A percentile compares a stretch with the other conserved stretches of the same genome.
phyloP scores from a whole-genome alignment of 2,113 vertebrate species.

The Halcyon senegalensis region DNA sequence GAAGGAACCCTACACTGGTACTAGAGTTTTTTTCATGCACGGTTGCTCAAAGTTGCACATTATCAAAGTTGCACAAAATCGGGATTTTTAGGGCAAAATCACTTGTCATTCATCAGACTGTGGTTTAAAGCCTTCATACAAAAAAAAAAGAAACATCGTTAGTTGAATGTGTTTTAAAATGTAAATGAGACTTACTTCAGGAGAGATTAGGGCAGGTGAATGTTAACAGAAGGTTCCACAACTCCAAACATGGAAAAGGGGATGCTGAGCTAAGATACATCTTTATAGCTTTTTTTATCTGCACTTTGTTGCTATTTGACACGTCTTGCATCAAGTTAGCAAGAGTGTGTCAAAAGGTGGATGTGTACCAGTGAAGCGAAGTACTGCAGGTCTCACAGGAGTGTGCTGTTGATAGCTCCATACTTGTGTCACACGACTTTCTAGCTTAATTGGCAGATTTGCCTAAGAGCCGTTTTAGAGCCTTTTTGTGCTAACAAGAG shows the following conservation, averaged over 20 bases:
- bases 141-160: background rate
- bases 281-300: too few species aligned
- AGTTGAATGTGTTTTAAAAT: background rate
- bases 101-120: too few species aligned
- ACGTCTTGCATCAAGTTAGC: background rate
- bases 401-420: background rate
- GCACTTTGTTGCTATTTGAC: background rate
- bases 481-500: background rate
- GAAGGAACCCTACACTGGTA: background rate
- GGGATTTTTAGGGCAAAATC: background rate
- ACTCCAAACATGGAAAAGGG: fast-evolving
- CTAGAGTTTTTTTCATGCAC: background rate
- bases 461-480: background rate
- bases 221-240: background rate
- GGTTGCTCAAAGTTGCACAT: background rate
- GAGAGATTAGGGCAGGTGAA: background rate
- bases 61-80: background rate
- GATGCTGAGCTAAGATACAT: background rate
- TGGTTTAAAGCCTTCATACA: background rate
- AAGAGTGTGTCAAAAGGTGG: background rate
- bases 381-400: background rate
- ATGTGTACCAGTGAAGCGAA: background rate
- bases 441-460: background rate
- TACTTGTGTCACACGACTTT: background rate
- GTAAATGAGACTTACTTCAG: background rate